A percentile compares a stretch with the other conserved stretches of the same genome.
Evolutionary conservation across 1,140 invertebrate genomes (phyloP).

Genomic region (Macrobrachium rosenbergii): DNA sequence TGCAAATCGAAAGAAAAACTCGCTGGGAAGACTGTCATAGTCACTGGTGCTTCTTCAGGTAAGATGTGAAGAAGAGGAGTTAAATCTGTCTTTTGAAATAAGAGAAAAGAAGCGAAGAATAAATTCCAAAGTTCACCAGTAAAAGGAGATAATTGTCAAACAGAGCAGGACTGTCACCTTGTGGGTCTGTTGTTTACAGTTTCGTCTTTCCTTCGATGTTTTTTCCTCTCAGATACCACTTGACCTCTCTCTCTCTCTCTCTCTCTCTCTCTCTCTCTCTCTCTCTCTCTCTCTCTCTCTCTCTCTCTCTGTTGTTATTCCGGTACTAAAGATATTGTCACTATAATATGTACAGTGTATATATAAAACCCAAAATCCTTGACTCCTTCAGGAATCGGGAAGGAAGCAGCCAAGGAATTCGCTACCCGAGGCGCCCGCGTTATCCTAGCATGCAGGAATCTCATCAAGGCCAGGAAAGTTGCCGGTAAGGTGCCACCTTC

Average conservation of each 20-base stretch:
- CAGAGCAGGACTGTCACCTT: no score
- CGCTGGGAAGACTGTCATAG: constrained; percentile 1
- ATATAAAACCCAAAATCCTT: not conserved
- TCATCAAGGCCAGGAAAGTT: constrained; percentile 67
- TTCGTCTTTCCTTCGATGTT: not conserved
- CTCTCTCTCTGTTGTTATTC: not conserved
- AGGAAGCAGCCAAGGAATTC: constrained; percentile 71
- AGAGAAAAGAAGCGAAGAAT: not conserved
- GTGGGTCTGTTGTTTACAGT: no score
- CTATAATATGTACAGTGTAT: not conserved
- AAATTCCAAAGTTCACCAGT: no score
- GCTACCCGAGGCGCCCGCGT: constrained; percentile 70
- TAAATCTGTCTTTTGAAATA: not conserved
- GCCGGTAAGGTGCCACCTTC: constrained; percentile 13
- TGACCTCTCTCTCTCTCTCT: constrained; percentile 1
- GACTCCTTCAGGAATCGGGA: constrained; percentile 68
- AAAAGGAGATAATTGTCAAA: no score
- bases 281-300: not conserved
- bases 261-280: constrained; percentile 8
- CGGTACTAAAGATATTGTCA: not conserved
- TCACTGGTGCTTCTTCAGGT: constrained; percentile 31
- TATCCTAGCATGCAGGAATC: constrained; percentile 73
- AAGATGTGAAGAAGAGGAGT: not conserved
- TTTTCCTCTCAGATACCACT: not conserved
- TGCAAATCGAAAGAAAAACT: not conserved